phyloP scores from a whole-genome alignment of 2,888 invertebrate species.

The Tolmerus cingulatus region DNA sequence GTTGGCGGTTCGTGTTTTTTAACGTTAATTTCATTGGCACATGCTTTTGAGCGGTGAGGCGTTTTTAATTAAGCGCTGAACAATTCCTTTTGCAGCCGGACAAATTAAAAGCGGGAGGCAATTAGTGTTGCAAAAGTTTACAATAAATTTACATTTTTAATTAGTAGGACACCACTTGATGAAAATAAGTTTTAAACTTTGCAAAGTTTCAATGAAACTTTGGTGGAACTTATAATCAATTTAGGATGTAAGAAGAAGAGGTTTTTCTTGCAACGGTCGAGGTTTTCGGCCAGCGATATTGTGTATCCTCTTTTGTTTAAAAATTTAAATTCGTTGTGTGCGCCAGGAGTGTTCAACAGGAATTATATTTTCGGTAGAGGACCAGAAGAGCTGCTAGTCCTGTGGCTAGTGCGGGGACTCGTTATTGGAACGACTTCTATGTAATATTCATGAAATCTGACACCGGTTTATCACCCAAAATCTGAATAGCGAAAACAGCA shows the following conservation, averaged over 20 bases:
- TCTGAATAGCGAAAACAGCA: not conserved
- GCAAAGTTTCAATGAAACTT: not conserved
- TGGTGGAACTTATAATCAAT: not conserved
- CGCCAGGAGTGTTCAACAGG: not conserved
- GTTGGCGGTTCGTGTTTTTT: not conserved
- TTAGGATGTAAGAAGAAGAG: not conserved
- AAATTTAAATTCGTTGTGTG: not conserved
- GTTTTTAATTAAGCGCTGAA: not conserved
- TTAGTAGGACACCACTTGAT: not conserved
- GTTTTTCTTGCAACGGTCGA: not conserved
- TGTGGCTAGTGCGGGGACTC: not conserved
- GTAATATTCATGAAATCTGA: not conserved
- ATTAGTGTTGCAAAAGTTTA: not conserved
- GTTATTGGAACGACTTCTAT: not conserved
- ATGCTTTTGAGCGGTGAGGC: not conserved
- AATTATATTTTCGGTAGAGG: not conserved
- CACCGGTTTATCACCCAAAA: not conserved
- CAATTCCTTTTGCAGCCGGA: not conserved
- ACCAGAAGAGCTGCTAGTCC: not conserved
- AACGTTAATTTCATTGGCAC: not conserved
- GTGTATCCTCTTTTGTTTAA: not conserved
- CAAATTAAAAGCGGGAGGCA: not conserved
- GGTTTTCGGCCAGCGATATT: not conserved
- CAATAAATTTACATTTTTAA: slow-evolving; percentile 19
- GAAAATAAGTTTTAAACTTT: not conserved